Conservation (phyloP, 2,888 invertebrate species). For the Lasioglossum morio region DNA sequence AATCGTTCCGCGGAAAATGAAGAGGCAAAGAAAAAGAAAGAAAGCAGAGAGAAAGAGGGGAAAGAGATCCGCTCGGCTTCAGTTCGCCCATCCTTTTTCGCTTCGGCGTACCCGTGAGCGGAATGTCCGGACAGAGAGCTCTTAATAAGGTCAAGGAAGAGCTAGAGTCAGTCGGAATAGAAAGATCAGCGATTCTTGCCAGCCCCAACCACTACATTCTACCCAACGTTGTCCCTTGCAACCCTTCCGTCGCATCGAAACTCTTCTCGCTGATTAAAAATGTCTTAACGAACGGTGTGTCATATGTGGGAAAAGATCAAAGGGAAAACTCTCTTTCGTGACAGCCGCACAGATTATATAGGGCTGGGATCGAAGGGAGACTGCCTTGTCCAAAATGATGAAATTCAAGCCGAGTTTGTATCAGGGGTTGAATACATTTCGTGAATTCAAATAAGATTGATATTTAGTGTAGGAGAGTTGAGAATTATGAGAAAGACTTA, state of each 20-base stretch:
- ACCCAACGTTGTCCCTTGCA: not conserved
- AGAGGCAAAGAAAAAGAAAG: not conserved
- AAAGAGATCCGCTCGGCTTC: conserved; percentile 31
- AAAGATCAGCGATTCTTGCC: conserved; percentile 62
- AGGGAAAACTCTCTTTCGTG: conserved; percentile 60
- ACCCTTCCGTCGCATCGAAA: conserved; percentile 21
- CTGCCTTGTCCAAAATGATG: not conserved
- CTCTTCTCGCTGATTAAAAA: conserved; percentile 74
- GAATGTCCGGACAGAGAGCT: conserved; percentile 51
- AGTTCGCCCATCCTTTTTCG: not conserved
- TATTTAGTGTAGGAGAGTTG: not conserved
- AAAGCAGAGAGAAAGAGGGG: conserved; percentile 7
- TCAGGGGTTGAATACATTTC: not conserved
- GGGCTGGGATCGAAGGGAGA: conserved; percentile 27
- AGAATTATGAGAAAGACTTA: conserved; percentile 77
- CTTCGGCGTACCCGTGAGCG: conserved; percentile 25
- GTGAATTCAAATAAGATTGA: not conserved
- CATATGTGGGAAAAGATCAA: conserved; percentile 73
- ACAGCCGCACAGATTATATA: not conserved
- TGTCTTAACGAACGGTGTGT: conserved; percentile 75
- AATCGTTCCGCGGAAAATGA: not conserved
- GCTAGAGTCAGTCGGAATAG: conserved; percentile 64
- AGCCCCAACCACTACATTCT: conserved; percentile 15
- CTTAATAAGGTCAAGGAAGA: conserved; percentile 69
- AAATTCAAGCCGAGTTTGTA: too few species aligned